Percentiles rank a stretch among this genome's conserved stretches.
Conservation (phyloP, 2,888 invertebrate species). For the Crocallis elinguaria region DNA sequence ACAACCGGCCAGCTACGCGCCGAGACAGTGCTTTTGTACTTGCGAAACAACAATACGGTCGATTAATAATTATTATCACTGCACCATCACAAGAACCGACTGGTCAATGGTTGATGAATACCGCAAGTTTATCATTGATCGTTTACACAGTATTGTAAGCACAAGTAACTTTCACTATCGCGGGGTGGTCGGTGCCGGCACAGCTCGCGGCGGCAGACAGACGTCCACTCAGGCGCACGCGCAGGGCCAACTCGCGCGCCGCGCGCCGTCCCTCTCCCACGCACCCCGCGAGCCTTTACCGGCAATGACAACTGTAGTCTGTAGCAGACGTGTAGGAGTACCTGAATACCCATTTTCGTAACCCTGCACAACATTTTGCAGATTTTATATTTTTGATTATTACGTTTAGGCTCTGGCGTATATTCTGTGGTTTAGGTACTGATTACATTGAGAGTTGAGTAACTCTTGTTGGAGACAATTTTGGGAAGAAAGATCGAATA, state of each 20-base stretch:
- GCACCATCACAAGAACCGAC: slow-evolving; percentile 19
- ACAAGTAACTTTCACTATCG: slow-evolving; percentile 72
- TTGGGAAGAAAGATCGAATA: too few relatives aligned
- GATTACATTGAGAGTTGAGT: too few relatives aligned
- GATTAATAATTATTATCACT: slow-evolving; percentile 31
- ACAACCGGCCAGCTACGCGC: slow-evolving; percentile 35
- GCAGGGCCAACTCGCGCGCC: slow-evolving; percentile 73
- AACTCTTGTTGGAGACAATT: neutral
- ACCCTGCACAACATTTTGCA: slow-evolving; percentile 55
- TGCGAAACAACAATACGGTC: slow-evolving; percentile 42
- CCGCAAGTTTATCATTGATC: slow-evolving; percentile 23
- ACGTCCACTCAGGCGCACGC: slow-evolving; percentile 72
- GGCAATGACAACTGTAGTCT: slow-evolving; percentile 60
- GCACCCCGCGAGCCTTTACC: slow-evolving; percentile 60
- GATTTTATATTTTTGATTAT: slow-evolving; percentile 30
- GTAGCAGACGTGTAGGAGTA: slow-evolving; percentile 70
- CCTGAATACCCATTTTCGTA: slow-evolving; percentile 74
- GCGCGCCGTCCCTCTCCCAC: slow-evolving; percentile 62
- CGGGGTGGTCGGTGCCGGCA: slow-evolving; percentile 37
- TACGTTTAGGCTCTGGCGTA: slow-evolving; percentile 43
- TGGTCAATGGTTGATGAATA: slow-evolving; percentile 29
- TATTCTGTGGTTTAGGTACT: too few relatives aligned
- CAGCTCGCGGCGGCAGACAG: slow-evolving; percentile 44
- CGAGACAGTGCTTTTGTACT: slow-evolving; percentile 27
- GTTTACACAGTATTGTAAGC: slow-evolving; percentile 42